Evolutionary conservation across 2,113 vertebrate species (phyloP).

Genomic region (Felis catus): F.catus_Fca126_mat1.0 CM031417.1:85393501-85394000

Average conservation of each 20-base stretch:
- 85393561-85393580: background rate
- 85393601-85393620: background rate
- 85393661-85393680: background rate
- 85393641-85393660: background rate
- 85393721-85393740: background rate
- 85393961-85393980: slow-evolving; percentile 4
- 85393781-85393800: background rate
- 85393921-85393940: slow-evolving; percentile 33
- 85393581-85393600: background rate
- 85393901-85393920: background rate
- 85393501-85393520: background rate
- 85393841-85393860: background rate
- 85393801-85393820: background rate
- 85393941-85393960: background rate
- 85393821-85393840: background rate
- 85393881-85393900: slow-evolving; percentile 50
- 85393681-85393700: background rate
- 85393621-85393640: background rate
- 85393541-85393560: background rate
- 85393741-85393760: background rate
- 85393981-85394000: background rate
- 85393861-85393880: background rate
- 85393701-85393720: background rate
- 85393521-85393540: background rate
- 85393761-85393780: slow-evolving; percentile 19